Base-by-base conservation (phyloP, 2,888 invertebrate species). In the Dioctria rufipes region DNA sequence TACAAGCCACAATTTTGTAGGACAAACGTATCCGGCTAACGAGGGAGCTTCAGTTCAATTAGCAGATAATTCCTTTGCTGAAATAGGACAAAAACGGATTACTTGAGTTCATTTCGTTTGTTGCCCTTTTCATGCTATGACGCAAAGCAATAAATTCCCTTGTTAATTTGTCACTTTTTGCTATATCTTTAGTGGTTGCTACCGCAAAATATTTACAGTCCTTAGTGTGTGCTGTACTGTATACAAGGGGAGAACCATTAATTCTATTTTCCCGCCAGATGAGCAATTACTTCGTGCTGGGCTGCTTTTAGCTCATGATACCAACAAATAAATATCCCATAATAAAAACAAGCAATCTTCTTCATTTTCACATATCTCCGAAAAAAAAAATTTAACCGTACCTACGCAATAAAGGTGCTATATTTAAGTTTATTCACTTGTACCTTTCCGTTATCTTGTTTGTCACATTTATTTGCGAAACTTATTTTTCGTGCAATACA, bases 101-200 rank as follows among this genome's bases (percentile, higher is more conserved):
- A 80, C 67, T 60, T 65, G 61, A 49, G 67, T 54, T 65, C 54
- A 65, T 60, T 78, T 79, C 66, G 42, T 80, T 73, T 73, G 54
- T 13, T 40, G 42, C 40, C 58, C 61, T 61, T 40, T 75, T 75
- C 66, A 54, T 78, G 78, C 78, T 73, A 78, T 82, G 80, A 80
- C 80, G 75, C 80, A 80, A 40, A 73, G 79, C 77, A 79, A 80
- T 82, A 81, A 82, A 81, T 82, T 82, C 51, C 79, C 80, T 79
- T 81, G 82, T 81, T 82, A 82, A 81, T 82, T 80, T 82, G 80
- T 82, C 82, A 82, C 81, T 82, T 82, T 82, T 82, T 82, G 80
- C 75, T 69, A 80, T 80, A 54, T 82, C 80, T 75, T 81, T 77
- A 69, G 80, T 65, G 80, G 43, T 80, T 75, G 11, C 73, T 69